A percentile compares a stretch with the other conserved stretches of the same genome.
Evolutionary conservation across 2,113 vertebrate species (phyloP).

Genomic region (Oxyura jamaicensis): DNA sequence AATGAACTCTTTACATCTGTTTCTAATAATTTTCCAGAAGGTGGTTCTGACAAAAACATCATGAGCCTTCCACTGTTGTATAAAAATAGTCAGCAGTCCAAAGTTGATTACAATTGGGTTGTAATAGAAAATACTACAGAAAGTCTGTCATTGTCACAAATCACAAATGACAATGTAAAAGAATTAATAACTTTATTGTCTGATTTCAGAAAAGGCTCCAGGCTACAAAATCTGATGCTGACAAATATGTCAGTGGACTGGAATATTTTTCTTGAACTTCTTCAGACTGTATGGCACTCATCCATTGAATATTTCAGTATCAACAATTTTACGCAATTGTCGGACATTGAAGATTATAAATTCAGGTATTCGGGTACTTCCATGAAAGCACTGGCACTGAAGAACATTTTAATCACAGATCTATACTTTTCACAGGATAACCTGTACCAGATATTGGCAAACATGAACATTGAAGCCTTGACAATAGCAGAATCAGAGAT

Average conservation of each 20-base stretch:
- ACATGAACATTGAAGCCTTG: constrained; percentile 78
- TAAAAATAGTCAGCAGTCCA: constrained; percentile 49
- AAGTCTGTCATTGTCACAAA: constrained; percentile 76
- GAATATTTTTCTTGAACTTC: constrained; percentile 25
- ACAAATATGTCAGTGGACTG: constrained; percentile 74
- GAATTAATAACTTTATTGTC: constrained; percentile 2
- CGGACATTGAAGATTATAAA: rapidly evolving
- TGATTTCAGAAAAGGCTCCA: constrained; percentile 6
- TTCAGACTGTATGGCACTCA: constrained; percentile 73
- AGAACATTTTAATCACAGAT: neutral
- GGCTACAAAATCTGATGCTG: constrained; percentile 71
- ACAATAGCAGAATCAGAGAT: constrained; percentile 74
- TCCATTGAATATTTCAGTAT: constrained; percentile 67
- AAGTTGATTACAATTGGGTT: neutral
- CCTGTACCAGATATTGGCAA: constrained; percentile 82
- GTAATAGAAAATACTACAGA: constrained; percentile 59
- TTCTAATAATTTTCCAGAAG: constrained; percentile 40
- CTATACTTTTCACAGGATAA: constrained; percentile 75
- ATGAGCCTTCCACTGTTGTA: constrained; percentile 50
- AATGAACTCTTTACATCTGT: constrained; percentile 31
- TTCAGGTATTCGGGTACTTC: constrained; percentile 47
- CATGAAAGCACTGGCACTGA: constrained; percentile 74
- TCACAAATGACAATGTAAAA: neutral
- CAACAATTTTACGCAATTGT: neutral
- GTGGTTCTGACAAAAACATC: constrained; percentile 51